phyloP scores from a whole-genome alignment of 2,888 invertebrate species.

The Ormyrus rosae region DNA sequence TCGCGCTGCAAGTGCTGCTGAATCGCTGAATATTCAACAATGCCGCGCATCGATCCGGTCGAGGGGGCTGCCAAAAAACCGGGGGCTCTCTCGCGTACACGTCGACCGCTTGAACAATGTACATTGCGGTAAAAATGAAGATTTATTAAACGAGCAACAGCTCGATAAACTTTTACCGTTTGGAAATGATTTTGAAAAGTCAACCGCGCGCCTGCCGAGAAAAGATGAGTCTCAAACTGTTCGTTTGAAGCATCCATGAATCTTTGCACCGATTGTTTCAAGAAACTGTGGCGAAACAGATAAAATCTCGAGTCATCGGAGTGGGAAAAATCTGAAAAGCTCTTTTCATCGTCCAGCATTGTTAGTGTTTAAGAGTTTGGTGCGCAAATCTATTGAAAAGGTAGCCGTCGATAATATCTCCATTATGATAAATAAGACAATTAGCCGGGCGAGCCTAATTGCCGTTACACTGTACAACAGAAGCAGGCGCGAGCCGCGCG shows the following conservation, averaged over 20 bases:
- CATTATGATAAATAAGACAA: conserved; percentile 54
- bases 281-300: no score
- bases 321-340: not conserved
- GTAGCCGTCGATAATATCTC: conserved; percentile 23
- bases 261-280: no score
- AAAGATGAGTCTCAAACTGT: no score
- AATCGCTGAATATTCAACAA: conserved; percentile 67
- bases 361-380: not conserved
- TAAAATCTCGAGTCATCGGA: no score
- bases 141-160: no score
- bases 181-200: no score
- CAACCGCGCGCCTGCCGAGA: no score
- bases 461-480: conserved; percentile 40
- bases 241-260: no score
- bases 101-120: not conserved
- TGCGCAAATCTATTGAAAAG: conserved; percentile 7
- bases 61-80: conserved; percentile 45
- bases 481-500: not conserved
- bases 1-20: conserved; percentile 55
- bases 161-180: no score
- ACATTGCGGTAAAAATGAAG: not conserved
- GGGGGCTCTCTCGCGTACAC: no score
- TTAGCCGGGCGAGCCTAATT: conserved; percentile 59
- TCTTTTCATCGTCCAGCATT: not conserved
- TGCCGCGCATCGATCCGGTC: no score